phyloP scores from a whole-genome alignment of 1,140 invertebrate genomes.

The Luehdorfia chinensis region DNA sequence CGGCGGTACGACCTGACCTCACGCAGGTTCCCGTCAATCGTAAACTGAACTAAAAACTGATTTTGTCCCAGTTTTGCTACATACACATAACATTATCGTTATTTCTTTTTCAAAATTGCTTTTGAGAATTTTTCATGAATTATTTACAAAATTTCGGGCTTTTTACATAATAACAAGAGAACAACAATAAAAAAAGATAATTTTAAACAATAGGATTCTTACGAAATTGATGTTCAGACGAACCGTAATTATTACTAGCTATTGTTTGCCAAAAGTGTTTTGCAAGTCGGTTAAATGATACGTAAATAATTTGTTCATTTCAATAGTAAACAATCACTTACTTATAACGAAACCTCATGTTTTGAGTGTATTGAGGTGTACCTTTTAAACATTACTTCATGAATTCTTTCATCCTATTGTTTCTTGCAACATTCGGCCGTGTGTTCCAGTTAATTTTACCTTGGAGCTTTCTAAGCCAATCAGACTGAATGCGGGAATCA shows the following conservation, averaged over 20 bases:
- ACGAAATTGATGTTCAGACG: slow-evolving; percentile 50
- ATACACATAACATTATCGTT: no score
- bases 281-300: slow-evolving; percentile 39
- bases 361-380: no score
- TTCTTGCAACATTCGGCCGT: no score
- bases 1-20: no score
- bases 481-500: slow-evolving; percentile 24
- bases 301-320: slow-evolving; percentile 27
- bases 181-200: slow-evolving; percentile 48
- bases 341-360: no score
- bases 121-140: no score
- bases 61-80: slow-evolving; percentile 24
- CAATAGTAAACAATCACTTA: background rate
- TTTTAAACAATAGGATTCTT: slow-evolving; percentile 49
- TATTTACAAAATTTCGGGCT: no score
- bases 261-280: slow-evolving; percentile 57
- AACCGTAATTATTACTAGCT: slow-evolving; percentile 52
- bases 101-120: background rate
- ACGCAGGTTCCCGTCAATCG: slow-evolving; percentile 38
- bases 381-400: no score
- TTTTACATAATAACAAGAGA: no score
- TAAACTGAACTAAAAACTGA: slow-evolving; percentile 35
- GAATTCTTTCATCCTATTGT: no score
- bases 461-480: slow-evolving; percentile 23
- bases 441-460: slow-evolving; percentile 1